Evolutionary conservation across 1,140 invertebrate genomes (phyloP), one percentile per base, ranked within the genome.

Genomic region (Vanessa tameamea): DNA sequence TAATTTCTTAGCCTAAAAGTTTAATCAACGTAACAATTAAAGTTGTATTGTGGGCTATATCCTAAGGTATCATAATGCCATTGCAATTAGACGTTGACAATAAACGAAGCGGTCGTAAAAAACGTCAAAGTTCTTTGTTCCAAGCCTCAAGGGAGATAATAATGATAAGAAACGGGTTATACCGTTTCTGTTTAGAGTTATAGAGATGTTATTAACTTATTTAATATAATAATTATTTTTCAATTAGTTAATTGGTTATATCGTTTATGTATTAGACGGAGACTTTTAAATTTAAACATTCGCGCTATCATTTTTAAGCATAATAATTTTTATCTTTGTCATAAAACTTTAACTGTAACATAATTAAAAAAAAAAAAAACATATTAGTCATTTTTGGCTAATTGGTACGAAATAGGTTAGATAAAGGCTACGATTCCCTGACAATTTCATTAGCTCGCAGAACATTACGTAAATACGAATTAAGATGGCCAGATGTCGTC

Each of bases 401-500:
- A 9, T 57, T 57, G 11, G 4, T 55, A 23, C 26, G 53, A 4
- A 23, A 23, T 57, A 23, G 0, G 9, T 57, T 23, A 23, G 53
- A 12, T 14, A 15, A 43, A 47, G n/a, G 43, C 20, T 57, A 16
- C 20, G 55, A 23, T 23, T 15, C 20, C 31, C 76, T 85, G 77
- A 80, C 82, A 80, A 80, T 86, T 88, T 83, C 82, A 87, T 88
- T 84, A 83, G 73, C 64, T 76, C 63, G 80, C 74, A 78, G 80
- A 82, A 84, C 80, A 79, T 84, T 79, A 81, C 73, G 80, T 87
- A 87, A 85, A 87, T 83, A 82, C 77, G 78, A 82, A 83, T 84
- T 82, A 84, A 73, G 78, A 50, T 73, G 69, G 75, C 83, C 87
- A 87, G 85, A 88, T 87, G 85, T 80, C 67, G 75, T 76, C 50